These are phyloP conservation scores for Drosophila emarginata DNA, from an alignment of 2,888 invertebrate species.

Conservation along the genomic window DNA sequence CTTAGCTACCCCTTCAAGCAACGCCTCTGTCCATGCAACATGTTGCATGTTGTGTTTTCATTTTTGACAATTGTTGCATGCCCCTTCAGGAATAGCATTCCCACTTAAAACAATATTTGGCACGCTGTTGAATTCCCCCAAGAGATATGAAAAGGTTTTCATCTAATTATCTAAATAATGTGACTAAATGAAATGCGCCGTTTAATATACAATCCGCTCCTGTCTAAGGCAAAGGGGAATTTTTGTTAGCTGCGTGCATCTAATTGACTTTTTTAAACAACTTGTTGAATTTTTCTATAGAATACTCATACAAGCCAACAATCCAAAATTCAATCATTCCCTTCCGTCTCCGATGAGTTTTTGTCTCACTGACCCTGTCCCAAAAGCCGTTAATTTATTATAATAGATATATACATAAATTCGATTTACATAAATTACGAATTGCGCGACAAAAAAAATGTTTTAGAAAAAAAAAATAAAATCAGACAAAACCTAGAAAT, in stretches of 20 bases:
- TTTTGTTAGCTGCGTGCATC: conserved; percentile 22
- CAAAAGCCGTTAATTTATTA: neutral
- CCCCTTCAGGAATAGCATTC: neutral
- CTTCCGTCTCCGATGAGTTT: neutral
- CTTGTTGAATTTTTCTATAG: conserved; percentile 62
- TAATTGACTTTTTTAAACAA: conserved; percentile 58
- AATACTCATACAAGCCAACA: neutral
- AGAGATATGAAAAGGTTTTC: neutral
- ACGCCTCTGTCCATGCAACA: conserved; percentile 44
- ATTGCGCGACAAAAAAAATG: neutral
- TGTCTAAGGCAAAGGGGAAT: conserved; percentile 3
- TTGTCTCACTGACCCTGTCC: neutral
- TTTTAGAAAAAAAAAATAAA: neutral
- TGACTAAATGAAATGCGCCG: neutral
- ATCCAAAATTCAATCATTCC: neutral
- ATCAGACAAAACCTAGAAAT: neutral
- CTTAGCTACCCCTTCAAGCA: neutral
- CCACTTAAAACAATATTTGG: neutral
- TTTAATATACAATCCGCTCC: neutral
- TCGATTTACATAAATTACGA: neutral
- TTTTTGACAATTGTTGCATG: conserved; percentile 68
- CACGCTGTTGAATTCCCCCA: neutral
- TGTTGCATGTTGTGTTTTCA: conserved; percentile 69
- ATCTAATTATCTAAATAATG: neutral
- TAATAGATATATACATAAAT: neutral